phyloP scores from a whole-genome alignment of 2,113 vertebrate species.

The Antigone vipio region DNA sequence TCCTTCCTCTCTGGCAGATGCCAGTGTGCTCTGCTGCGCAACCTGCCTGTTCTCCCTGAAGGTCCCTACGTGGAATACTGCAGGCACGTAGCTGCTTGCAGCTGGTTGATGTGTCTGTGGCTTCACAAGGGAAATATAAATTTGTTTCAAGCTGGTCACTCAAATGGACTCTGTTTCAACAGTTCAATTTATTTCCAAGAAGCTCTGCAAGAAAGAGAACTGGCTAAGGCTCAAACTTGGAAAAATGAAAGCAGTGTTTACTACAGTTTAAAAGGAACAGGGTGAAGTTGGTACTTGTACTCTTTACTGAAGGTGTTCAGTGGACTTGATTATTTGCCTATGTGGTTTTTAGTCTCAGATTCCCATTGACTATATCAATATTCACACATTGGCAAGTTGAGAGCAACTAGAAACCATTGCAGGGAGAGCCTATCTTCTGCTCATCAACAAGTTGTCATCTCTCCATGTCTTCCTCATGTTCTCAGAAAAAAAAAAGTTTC shows the following conservation, averaged over 20 bases:
- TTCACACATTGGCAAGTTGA: neutral
- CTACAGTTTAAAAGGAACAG: neutral
- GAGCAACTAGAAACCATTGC: neutral
- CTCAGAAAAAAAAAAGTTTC: neutral
- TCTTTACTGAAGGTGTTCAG: neutral
- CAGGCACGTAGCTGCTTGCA: neutral
- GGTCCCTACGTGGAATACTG: neutral
- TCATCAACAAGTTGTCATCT: neutral
- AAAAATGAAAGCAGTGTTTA: constrained; percentile 28
- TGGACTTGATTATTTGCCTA: neutral
- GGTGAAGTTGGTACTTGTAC: neutral
- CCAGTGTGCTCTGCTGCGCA: neutral
- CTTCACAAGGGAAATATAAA: neutral
- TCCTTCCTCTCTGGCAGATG: neutral
- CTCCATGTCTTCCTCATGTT: neutral
- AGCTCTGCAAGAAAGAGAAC: neutral
- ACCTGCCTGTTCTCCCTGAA: neutral
- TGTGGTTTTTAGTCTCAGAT: neutral
- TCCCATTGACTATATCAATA: neutral
- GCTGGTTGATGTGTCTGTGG: neutral
- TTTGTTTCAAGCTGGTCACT: neutral
- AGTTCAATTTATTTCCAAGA: neutral
- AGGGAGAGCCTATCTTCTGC: neutral
- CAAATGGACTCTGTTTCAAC: neutral
- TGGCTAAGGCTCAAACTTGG: neutral